phyloP scores from a whole-genome alignment of 2,888 invertebrate genomes.

The Aspidiotus rigidus region DNA sequence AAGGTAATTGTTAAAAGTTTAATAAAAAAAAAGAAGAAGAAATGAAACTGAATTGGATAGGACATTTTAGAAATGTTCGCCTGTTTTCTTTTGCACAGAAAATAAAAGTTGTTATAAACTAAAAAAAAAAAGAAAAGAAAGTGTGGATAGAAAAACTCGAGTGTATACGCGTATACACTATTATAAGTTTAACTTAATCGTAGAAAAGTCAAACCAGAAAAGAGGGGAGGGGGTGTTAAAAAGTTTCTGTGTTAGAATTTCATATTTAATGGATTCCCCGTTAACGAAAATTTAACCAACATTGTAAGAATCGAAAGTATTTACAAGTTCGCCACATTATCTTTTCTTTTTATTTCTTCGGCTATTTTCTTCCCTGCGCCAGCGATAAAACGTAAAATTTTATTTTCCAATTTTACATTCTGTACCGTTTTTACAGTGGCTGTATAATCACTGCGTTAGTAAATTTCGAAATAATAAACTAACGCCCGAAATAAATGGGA shows the following conservation, averaged over 20 bases:
- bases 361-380: no score
- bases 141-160: not conserved
- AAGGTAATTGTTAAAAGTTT: constrained; percentile 4
- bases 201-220: not conserved
- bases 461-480: no score
- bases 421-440: no score
- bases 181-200: not conserved
- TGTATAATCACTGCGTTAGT: no score
- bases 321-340: no score
- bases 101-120: constrained; percentile 1
- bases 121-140: not conserved
- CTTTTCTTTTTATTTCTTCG: no score
- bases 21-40: not conserved
- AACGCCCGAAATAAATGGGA: no score
- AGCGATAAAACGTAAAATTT: no score
- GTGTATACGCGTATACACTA: not conserved
- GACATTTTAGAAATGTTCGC: not conserved
- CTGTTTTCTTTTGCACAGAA: not conserved
- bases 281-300: no score
- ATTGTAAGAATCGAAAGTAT: no score
- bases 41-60: constrained; percentile 4
- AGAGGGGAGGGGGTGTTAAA: not conserved
- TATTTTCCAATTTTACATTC: no score
- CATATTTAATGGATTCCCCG: not conserved
- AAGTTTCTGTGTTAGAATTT: not conserved